Percentiles rank a stretch among this genome's conserved stretches.
Evolutionary conservation across 2,888 invertebrate species (phyloP).

Genomic region (Sinodicranocentrus sp.): DNA sequence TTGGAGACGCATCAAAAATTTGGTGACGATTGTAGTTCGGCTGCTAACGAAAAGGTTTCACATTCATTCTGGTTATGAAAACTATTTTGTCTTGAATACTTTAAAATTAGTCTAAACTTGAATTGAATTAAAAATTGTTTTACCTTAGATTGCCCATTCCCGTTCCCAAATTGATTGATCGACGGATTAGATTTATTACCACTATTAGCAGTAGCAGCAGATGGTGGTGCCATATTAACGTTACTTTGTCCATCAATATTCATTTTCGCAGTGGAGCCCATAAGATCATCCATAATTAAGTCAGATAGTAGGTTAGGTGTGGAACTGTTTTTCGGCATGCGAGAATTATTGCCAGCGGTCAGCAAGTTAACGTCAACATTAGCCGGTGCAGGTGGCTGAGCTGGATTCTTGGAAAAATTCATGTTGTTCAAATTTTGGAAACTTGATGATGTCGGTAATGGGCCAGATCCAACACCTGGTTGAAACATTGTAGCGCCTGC

Average conservation of each 20-base stretch:
- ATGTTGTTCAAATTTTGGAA: slow-evolving; percentile 67
- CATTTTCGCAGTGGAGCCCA: slow-evolving; percentile 30
- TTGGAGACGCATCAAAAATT: slow-evolving; percentile 65
- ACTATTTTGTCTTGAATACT: not conserved
- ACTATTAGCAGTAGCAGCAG: slow-evolving; percentile 31
- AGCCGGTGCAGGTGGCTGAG: not conserved
- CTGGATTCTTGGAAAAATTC: slow-evolving; percentile 14
- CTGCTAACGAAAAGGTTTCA: slow-evolving; percentile 21
- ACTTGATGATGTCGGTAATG: slow-evolving; percentile 65
- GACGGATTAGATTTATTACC: slow-evolving; percentile 66
- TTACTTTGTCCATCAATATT: slow-evolving; percentile 20
- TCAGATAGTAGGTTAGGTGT: slow-evolving; percentile 72
- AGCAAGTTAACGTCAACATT: slow-evolving; percentile 13
- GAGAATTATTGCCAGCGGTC: slow-evolving; percentile 18
- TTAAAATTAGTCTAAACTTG: not conserved
- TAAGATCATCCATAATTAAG: slow-evolving; percentile 67
- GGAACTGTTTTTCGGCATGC: slow-evolving; percentile 71
- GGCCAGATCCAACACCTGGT: slow-evolving; percentile 17
- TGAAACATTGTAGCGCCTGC: slow-evolving; percentile 22
- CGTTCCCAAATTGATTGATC: slow-evolving; percentile 53
- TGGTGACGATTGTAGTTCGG: slow-evolving; percentile 69
- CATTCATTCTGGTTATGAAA: slow-evolving; percentile 1
- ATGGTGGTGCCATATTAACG: slow-evolving; percentile 17
- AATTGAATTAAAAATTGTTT: not conserved
- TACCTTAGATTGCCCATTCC: slow-evolving; percentile 10